Evolutionary conservation across 2,113 vertebrate genomes (phyloP), one percentile per base, ranked within the genome.

Genomic region (Callionymus lyra): DNA sequence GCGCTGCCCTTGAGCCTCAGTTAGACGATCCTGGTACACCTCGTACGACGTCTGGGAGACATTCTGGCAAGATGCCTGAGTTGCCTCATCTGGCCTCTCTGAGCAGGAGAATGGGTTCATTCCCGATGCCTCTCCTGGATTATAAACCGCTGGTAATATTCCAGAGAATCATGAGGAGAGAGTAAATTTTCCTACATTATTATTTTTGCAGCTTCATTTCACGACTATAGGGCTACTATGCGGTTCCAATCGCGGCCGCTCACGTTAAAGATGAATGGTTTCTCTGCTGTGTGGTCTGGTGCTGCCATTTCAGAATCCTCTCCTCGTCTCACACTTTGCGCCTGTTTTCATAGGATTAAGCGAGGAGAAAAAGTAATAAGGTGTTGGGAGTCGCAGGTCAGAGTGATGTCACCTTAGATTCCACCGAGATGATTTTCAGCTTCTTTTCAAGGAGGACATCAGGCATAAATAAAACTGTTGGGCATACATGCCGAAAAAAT

Each of bases 321-420:
- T 62, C 45, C 38, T 50, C 53, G 70, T 50, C 35, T 36, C n/a
- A 62, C 36, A 53, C 35, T 27, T 38, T 47, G 45, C 33, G 38
- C 17, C 36, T 63, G 44, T 59, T 65, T 73, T 73, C 56, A 68
- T 64, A 48, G 58, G 57, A 62, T 73, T 65, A 68, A 31, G 43
- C 32, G 47, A 59, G 50, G 37, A 44, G 33, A 9, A 51, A 57
- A 56, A 31, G 50, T 56, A 63, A 59, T 58, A 62, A 66, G 67
- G 59, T 65, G 56, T 70, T 62, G 62, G 55, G 52, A 53, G 47
- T 6, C 14, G 52, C 50, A 52, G 67, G 59, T 70, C 63, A 63
- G 1, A 27, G 52, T 41, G 31, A 6, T 49, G 57, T 71, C 71
- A 62, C 19, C 61, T 40, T 34, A 10, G 10, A 49, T 63, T 51